Evolutionary conservation across 2,113 vertebrate species (phyloP).

Genomic region (Pterocles orientalis): DNA sequence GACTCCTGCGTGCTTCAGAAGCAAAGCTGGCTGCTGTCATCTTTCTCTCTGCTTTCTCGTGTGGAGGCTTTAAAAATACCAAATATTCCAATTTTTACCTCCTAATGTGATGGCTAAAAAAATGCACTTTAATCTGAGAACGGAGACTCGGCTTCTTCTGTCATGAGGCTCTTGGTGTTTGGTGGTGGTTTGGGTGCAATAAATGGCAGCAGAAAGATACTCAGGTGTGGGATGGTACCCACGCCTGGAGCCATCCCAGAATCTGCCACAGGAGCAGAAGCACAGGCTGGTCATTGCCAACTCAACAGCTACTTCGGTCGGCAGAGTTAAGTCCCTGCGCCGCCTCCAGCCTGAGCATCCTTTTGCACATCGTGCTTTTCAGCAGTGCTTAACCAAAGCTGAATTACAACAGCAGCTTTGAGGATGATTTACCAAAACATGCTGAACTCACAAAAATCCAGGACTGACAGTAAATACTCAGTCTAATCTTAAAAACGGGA

Average conservation of each 20-base stretch:
- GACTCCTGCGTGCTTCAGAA: not conserved
- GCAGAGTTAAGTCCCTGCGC: not conserved
- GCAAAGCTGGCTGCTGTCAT: not conserved
- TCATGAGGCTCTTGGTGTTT: not conserved
- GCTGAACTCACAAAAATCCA: slow-evolving; percentile 37
- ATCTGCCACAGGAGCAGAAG: not conserved
- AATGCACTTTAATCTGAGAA: not conserved
- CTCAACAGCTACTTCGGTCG: not conserved
- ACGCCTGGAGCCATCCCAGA: not conserved
- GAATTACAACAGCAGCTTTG: not conserved
- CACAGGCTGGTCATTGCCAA: not conserved
- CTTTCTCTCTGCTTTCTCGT: not conserved
- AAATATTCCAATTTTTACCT: not conserved
- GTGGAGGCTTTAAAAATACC: not conserved
- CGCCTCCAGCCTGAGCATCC: not conserved
- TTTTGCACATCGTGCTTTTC: not conserved
- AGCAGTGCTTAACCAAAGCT: not conserved
- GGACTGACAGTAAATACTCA: not conserved
- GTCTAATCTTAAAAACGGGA: not conserved
- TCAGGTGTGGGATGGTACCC: not conserved
- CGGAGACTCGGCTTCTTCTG: not conserved
- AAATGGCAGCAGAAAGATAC: not conserved
- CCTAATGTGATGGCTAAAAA: not conserved
- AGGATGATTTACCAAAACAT: slow-evolving; percentile 24
- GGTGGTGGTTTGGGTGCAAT: not conserved